These are phyloP conservation scores for Madoqua kirkii DNA, from an alignment of 2,113 vertebrate species.

Conservation along the genomic window DNA sequence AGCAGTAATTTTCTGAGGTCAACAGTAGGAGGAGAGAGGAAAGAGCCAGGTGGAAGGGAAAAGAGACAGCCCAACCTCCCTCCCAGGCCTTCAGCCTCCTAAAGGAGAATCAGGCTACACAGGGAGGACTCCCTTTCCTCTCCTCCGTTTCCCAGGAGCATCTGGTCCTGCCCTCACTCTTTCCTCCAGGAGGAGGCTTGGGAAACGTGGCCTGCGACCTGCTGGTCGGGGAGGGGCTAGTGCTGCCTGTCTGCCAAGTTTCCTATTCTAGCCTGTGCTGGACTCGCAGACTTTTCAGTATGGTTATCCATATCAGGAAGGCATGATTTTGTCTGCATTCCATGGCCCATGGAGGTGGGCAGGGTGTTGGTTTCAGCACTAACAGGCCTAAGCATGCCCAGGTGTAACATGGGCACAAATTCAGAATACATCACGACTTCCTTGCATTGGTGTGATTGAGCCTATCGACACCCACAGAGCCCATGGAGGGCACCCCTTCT, in stretches of 20 bases:
- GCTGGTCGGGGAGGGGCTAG: neutral
- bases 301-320: neutral
- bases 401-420: neutral
- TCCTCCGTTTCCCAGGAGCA: neutral
- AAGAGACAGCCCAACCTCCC: neutral
- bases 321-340: neutral
- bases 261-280: accelerated
- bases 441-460: neutral
- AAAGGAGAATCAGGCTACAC: neutral
- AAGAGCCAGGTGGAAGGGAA: neutral
- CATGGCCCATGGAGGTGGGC: neutral
- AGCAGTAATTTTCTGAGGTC: neutral
- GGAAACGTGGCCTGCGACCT: accelerated
- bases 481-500: neutral
- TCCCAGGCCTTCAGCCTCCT: neutral
- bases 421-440: neutral
- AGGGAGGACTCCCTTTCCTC: neutral
- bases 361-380: neutral
- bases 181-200: neutral
- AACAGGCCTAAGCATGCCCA: neutral
- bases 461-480: neutral
- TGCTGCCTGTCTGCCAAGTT: neutral
- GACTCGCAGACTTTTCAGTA: neutral
- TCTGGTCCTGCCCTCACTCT: neutral
- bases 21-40: neutral